Percentiles rank a stretch among this genome's conserved stretches.
These are phyloP conservation scores for Mycalesis mineus DNA, from an alignment of 2,888 invertebrate species.

Conservation along the genomic window DNA sequence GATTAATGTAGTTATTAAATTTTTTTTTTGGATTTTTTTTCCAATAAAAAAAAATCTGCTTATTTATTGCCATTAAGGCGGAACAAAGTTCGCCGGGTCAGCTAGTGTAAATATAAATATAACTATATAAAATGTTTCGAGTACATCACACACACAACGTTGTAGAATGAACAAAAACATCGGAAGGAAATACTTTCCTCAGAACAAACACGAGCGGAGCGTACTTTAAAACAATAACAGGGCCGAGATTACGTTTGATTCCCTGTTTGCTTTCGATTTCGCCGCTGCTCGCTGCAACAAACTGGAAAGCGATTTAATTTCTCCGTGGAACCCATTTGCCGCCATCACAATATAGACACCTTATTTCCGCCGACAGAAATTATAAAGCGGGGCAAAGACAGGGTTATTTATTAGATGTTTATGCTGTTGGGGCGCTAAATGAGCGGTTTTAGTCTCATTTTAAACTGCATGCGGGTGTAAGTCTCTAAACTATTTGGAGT, in stretches of 20 bases:
- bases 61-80: no score
- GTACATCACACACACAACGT: neutral
- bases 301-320: conserved; percentile 44
- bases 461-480: no score
- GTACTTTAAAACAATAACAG: conserved; percentile 27
- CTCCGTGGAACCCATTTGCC: conserved; percentile 33
- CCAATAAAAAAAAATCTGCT: no score
- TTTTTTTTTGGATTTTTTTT: no score
- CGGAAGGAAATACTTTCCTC: neutral
- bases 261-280: conserved; percentile 34
- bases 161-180: neutral
- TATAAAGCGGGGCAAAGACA: conserved; percentile 54
- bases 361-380: conserved; percentile 45
- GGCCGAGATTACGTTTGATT: conserved; percentile 28
- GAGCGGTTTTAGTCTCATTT: neutral
- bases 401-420: conserved; percentile 26
- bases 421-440: neutral
- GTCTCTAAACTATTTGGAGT: no score
- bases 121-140: no score
- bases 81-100: no score
- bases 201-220: conserved; percentile 20
- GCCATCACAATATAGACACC: conserved; percentile 44
- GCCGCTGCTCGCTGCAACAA: conserved; percentile 25
- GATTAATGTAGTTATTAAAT: no score
- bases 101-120: neutral